Evolutionary conservation across 2,797 vertebrate species (phyloP).

Genomic region (Phyllotis vaccarum): DNA sequence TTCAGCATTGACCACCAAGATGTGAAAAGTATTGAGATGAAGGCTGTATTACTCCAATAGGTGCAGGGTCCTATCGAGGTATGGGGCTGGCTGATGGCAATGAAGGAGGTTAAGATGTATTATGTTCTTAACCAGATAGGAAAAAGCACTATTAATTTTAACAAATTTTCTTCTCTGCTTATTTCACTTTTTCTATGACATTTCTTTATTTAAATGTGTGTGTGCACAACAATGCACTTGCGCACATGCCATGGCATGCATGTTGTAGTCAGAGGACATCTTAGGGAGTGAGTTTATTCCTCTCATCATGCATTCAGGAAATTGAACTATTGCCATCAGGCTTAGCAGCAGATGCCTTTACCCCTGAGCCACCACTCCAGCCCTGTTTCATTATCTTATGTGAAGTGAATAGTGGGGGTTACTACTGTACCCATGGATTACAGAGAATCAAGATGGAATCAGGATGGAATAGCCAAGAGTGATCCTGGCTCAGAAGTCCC

Average conservation of each 20-base stretch:
- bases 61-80: neutral
- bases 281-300: neutral
- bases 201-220: neutral
- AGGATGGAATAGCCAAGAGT: too few species aligned
- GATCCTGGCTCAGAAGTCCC: neutral
- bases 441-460: neutral
- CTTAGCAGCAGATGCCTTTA: neutral
- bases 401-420: neutral
- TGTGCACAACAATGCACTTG: neutral
- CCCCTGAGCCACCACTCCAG: neutral
- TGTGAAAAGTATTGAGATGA: neutral
- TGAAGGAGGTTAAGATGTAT: neutral
- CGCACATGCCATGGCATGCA: neutral
- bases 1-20: neutral
- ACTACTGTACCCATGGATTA: neutral
- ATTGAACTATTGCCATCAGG: neutral
- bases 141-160: neutral
- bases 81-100: neutral
- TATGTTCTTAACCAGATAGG: neutral
- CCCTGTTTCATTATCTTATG: neutral
- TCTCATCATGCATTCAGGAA: neutral
- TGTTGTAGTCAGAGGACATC: neutral
- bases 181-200: neutral
- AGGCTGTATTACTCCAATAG: neutral
- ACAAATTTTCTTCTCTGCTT: neutral